These are phyloP conservation scores for Xenopus laevis DNA, from an alignment of 2,113 vertebrate species.

Conservation along the genomic window DNA sequence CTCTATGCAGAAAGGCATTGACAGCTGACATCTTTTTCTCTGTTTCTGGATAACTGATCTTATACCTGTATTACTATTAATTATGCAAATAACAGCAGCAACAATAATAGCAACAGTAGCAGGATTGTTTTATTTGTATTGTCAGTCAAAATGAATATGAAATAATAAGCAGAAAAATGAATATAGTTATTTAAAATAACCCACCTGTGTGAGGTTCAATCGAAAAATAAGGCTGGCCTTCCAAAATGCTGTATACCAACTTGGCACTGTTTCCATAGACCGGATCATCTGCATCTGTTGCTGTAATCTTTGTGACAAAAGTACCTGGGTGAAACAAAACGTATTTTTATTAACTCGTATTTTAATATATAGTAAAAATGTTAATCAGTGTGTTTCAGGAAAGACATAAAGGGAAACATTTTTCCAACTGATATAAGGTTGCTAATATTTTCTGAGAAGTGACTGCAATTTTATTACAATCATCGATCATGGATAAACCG, in stretches of 20 bases:
- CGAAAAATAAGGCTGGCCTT: conserved; percentile 97
- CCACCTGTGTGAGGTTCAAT: conserved; percentile 92
- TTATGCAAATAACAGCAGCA: too few species aligned
- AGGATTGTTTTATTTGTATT: too few species aligned
- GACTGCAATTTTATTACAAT: conserved; percentile 31
- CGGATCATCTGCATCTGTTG: conserved; percentile 92
- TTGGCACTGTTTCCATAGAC: conserved; percentile 96
- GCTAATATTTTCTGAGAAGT: conserved; percentile 1
- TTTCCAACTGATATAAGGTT: conserved; percentile 2
- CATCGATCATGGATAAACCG: conserved; percentile 32
- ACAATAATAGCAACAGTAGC: too few species aligned
- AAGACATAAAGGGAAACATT: background rate
- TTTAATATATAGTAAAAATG: background rate
- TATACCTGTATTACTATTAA: too few species aligned
- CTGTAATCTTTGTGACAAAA: conserved; percentile 90
- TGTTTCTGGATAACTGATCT: too few species aligned
- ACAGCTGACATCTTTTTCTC: too few species aligned
- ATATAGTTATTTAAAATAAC: conserved; percentile 41
- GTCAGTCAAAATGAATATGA: too few species aligned
- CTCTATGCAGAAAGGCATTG: too few species aligned
- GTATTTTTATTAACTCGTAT: too few species aligned
- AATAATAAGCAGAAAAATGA: too few species aligned
- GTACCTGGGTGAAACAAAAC: conserved; percentile 69
- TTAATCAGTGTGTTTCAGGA: conserved; percentile 10
- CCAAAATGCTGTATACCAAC: conserved; percentile 94